Base-by-base conservation (phyloP, 2,888 invertebrate species). In the Furcula furcula region DNA sequence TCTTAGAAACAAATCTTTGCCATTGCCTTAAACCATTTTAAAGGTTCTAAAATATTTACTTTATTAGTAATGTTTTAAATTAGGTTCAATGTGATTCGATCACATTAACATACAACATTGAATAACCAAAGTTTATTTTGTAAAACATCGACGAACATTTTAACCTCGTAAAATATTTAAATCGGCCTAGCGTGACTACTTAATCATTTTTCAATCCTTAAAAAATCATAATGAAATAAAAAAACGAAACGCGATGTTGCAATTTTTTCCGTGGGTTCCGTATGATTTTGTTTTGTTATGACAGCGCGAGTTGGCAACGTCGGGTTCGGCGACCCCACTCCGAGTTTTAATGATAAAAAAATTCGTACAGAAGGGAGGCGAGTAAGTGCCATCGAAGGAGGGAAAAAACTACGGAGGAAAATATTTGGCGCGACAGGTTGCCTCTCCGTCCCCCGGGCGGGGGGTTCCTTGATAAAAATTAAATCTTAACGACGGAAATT, bases 401-500 rank as follows among this genome's bases (percentile, higher is more conserved):
- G 86, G 81, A 82, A 87, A 85, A 88, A 87, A 86, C 87, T 86
- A 86, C 84, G 81, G 72, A 87, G 85, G 78, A 88, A 88, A 88
- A 88, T 88, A 88, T 88, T 88, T 88, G 88, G 88, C 80, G 85
- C 88, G 88, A 88, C 88, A 88, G 88, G 88, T 88, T 83, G 78
- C 76, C 76, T 65, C 69, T 52, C 61, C 57, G 10, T 6, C 11
- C 55, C 57, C 63, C 51, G 48, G 49, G 38, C 41, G 53, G 64
- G 64, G 72, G 68, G 69, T 63, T 57, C 71, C 76, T 79, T 83
- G 83, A 80, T 88, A 87, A 85, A 88, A 88, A 88, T 88, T 88
- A 88, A 88, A 88, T 88, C 88, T 88, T 88, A 88, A 86, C 88
- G 84, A 83, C 86, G 88, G 87, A 88, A 88, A 88, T 88, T 88